These are phyloP conservation scores for Anoplopoma fimbria DNA, from an alignment of 2,113 vertebrate species.

Conservation along the genomic window DNA sequence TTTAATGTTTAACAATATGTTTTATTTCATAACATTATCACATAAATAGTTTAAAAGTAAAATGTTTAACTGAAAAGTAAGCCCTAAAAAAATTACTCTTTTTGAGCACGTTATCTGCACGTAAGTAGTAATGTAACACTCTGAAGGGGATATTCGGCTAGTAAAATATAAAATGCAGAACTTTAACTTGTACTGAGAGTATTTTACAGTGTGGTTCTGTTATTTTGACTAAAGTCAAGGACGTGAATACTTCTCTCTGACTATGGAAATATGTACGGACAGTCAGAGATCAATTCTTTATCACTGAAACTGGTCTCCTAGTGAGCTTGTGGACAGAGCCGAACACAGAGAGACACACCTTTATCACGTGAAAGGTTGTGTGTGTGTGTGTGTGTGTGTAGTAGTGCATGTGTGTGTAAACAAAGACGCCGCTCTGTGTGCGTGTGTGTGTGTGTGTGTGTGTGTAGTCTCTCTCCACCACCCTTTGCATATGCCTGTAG, in stretches of 20 bases:
- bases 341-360: conserved; percentile 70
- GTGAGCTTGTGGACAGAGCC: conserved; percentile 50
- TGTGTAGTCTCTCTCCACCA: conserved; percentile 65
- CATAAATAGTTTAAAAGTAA: background rate
- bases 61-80: background rate
- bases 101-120: too few relatives aligned
- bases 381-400: conserved; percentile 40
- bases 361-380: conserved; percentile 59
- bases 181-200: background rate
- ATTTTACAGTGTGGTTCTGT: background rate
- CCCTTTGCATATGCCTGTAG: conserved; percentile 84
- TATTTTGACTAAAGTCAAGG: background rate
- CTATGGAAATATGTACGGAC: conserved; percentile 16
- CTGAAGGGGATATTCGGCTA: background rate
- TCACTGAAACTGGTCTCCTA: conserved; percentile 54
- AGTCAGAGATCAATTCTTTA: conserved; percentile 24
- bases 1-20: too few relatives aligned
- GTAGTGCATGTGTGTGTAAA: conserved; percentile 65
- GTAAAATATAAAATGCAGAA: background rate
- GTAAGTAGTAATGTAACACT: background rate
- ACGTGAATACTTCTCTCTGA: background rate
- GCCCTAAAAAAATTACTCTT: background rate
- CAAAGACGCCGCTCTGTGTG: conserved; percentile 19
- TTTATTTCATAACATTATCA: background rate
- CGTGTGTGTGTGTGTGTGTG: conserved; percentile 69